Conservation (phyloP, 2,113 vertebrate genomes). For the Anser brachyrhynchus region DNA sequence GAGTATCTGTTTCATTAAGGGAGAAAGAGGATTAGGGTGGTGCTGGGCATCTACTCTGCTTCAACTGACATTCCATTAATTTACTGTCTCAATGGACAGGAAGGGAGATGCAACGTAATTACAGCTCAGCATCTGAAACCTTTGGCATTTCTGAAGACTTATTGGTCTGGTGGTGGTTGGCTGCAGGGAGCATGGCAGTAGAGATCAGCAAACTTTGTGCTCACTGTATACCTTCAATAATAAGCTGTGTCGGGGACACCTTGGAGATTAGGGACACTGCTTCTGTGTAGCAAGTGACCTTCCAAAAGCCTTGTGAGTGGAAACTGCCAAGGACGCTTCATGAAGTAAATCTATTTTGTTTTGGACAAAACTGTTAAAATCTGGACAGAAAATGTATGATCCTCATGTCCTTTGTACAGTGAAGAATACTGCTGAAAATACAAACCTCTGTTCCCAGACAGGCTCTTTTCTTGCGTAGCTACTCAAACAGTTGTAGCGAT, state of each 20-base stretch:
- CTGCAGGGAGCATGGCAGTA: background rate
- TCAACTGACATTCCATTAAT: conserved; percentile 54
- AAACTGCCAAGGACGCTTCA: conserved; percentile 7
- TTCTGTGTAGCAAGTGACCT: background rate
- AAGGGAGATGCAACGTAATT: background rate
- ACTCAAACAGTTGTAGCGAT: background rate
- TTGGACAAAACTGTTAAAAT: background rate
- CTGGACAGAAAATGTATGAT: background rate
- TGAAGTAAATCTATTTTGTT: background rate
- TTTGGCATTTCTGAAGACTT: background rate
- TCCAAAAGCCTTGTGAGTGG: background rate
- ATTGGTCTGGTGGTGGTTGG: background rate
- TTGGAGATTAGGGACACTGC: background rate
- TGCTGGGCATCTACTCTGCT: conserved; percentile 19
- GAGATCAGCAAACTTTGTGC: background rate
- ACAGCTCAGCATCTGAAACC: background rate
- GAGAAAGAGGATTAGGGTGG: conserved; percentile 20
- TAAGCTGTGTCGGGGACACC: background rate
- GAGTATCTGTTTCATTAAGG: conserved; percentile 49
- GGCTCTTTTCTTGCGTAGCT: background rate
- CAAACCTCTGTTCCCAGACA: background rate
- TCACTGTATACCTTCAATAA: background rate
- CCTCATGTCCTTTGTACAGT: background rate
- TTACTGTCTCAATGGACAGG: conserved; percentile 25
- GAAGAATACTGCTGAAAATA: background rate